Conservation (phyloP, 2,888 invertebrate genomes). For the Apoda limacodes region DNA sequence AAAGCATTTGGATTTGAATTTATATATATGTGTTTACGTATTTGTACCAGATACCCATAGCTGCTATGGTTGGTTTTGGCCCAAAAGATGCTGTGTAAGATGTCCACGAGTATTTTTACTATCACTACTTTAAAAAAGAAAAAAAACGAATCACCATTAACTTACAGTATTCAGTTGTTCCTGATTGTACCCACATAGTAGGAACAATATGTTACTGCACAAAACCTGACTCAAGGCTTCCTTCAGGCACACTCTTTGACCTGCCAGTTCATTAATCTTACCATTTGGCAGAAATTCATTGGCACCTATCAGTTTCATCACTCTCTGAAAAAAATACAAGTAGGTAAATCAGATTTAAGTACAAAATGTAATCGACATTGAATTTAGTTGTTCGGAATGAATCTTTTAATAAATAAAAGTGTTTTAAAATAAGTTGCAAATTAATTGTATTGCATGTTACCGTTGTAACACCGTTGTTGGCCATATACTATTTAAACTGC, state of each 20-base stretch:
- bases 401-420: too few species aligned
- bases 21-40: too few species aligned
- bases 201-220: conserved; percentile 72
- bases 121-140: conserved; percentile 5
- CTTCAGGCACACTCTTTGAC: conserved; percentile 56
- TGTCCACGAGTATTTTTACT: too few species aligned
- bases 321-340: conserved; percentile 30
- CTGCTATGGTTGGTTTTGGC: too few species aligned
- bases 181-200: conserved; percentile 68
- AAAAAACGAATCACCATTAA: conserved; percentile 4
- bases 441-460: too few species aligned
- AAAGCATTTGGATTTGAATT: too few species aligned
- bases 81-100: too few species aligned
- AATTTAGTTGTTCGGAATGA: neutral
- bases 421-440: too few species aligned
- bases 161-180: conserved; percentile 64
- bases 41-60: too few species aligned
- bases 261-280: conserved; percentile 55
- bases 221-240: conserved; percentile 59
- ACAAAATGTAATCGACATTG: neutral
- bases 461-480: too few species aligned
- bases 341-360: neutral
- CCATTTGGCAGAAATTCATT: conserved; percentile 72
- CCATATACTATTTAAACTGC: too few species aligned
- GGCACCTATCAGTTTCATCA: conserved; percentile 45